A percentile compares a stretch with the other conserved stretches of the same genome.
Evolutionary conservation across 1,140 invertebrate species (phyloP).

Genomic region (Epicauta chinensis): DNA sequence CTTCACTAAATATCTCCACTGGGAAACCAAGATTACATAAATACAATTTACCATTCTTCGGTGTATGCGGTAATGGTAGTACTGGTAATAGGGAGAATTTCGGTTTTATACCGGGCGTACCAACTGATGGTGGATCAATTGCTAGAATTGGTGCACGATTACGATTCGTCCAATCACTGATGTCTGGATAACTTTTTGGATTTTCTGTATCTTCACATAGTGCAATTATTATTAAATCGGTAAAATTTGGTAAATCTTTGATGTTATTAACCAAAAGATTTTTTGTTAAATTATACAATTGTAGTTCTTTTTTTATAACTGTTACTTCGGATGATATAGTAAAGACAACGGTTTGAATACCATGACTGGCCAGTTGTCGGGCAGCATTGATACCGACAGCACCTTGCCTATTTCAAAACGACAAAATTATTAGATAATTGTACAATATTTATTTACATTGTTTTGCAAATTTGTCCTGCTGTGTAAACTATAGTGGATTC

Average conservation of each 20-base stretch:
- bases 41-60: constrained; percentile 72
- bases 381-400: constrained; percentile 71
- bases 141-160: constrained; percentile 73
- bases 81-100: constrained; percentile 72
- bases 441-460: too few species aligned
- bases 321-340: constrained; percentile 35
- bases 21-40: constrained; percentile 83
- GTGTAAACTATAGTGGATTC: too few species aligned
- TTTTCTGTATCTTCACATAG: constrained; percentile 49
- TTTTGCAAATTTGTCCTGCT: too few species aligned
- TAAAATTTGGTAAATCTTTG: constrained; percentile 52
- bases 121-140: constrained; percentile 69
- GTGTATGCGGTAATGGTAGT: constrained; percentile 65
- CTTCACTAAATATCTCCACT: constrained; percentile 64
- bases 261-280: constrained; percentile 48
- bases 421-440: constrained; percentile 1
- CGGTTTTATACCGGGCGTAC: constrained; percentile 57
- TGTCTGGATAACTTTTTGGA: constrained; percentile 40
- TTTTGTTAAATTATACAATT: constrained; percentile 56
- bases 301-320: constrained; percentile 49
- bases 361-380: constrained; percentile 75
- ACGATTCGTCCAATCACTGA: constrained; percentile 60
- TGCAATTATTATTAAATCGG: constrained; percentile 65
- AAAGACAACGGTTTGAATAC: constrained; percentile 65
- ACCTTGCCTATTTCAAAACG: constrained; percentile 45